Evolutionary conservation across 2,113 vertebrate genomes (phyloP).

Genomic region (Plestiodon gilberti): DNA sequence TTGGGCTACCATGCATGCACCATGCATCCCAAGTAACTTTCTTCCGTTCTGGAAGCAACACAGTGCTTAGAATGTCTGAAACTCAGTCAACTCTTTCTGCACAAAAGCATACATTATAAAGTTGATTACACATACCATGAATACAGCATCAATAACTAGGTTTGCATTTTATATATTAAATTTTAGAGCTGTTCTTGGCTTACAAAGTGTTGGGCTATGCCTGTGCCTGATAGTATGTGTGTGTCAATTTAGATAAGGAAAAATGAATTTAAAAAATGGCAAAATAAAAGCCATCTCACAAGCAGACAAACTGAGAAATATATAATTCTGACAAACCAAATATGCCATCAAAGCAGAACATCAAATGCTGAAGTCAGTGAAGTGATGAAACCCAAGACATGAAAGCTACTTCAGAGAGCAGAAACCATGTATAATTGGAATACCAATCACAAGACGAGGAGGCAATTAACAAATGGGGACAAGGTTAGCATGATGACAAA

Average conservation of each 20-base stretch:
- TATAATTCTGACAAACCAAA: not conserved
- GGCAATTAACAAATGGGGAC: constrained; percentile 17
- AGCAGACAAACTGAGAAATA: constrained; percentile 11
- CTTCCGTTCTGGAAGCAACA: not conserved
- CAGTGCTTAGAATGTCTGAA: not conserved
- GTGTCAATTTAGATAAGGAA: constrained; percentile 34
- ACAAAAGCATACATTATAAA: not conserved
- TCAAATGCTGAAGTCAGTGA: constrained; percentile 1
- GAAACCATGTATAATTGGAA: not conserved
- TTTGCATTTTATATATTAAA: not conserved
- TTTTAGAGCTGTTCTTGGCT: not conserved
- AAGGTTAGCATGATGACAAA: constrained; percentile 22
- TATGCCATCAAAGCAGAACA: constrained; percentile 18
- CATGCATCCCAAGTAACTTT: not conserved
- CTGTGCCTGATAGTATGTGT: not conserved
- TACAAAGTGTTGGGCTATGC: constrained; percentile 7
- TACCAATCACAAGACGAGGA: constrained; percentile 4
- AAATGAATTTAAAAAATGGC: constrained; percentile 20
- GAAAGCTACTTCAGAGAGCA: constrained; percentile 6
- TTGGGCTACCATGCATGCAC: not conserved
- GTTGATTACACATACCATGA: not conserved
- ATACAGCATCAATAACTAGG: not conserved
- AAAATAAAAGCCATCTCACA: constrained; percentile 41
- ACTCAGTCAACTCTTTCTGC: not conserved
- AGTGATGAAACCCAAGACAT: constrained; percentile 9